Conservation (phyloP, 2,888 invertebrate species). For the Chorisops tibialis region DNA sequence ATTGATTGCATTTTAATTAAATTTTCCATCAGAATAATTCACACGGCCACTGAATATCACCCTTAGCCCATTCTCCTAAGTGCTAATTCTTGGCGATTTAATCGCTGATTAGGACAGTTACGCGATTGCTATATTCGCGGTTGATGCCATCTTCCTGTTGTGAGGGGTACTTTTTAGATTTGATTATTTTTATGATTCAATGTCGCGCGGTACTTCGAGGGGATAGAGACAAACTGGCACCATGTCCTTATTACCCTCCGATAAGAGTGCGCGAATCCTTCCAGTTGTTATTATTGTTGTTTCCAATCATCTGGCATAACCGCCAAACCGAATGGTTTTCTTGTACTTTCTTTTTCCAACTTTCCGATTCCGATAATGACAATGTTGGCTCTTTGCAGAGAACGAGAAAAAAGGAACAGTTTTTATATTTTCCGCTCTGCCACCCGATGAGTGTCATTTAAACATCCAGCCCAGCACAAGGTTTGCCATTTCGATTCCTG, state of each 20-base stretch:
- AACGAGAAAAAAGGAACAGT: not conserved
- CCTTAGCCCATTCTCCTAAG: not conserved
- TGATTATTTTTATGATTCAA: slow-evolving; percentile 21
- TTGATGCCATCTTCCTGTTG: not conserved
- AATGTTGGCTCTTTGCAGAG: not conserved
- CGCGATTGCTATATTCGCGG: slow-evolving; percentile 1
- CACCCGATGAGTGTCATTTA: slow-evolving; percentile 17
- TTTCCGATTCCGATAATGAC: slow-evolving; percentile 18
- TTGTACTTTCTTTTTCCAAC: slow-evolving; percentile 7
- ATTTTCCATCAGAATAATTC: slow-evolving; percentile 21
- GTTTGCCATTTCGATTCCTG: slow-evolving; percentile 16
- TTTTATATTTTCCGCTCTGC: slow-evolving; percentile 23
- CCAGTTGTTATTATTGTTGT: slow-evolving; percentile 12
- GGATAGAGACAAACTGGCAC: not conserved
- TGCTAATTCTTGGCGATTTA: slow-evolving; percentile 14
- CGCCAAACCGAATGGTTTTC: slow-evolving; percentile 10
- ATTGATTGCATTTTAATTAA: slow-evolving; percentile 25
- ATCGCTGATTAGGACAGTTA: slow-evolving; percentile 3
- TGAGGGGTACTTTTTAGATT: slow-evolving; percentile 10
- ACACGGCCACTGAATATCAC: not conserved
- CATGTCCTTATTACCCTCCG: slow-evolving; percentile 7
- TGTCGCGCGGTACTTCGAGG: not conserved
- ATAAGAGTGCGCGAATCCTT: slow-evolving; percentile 21
- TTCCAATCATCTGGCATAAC: slow-evolving; percentile 12
- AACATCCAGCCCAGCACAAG: not conserved